Evolutionary conservation across 2,113 vertebrate species (phyloP), one percentile per base, ranked within the genome.

Genomic region (Ageneiosus marmoratus): DNA sequence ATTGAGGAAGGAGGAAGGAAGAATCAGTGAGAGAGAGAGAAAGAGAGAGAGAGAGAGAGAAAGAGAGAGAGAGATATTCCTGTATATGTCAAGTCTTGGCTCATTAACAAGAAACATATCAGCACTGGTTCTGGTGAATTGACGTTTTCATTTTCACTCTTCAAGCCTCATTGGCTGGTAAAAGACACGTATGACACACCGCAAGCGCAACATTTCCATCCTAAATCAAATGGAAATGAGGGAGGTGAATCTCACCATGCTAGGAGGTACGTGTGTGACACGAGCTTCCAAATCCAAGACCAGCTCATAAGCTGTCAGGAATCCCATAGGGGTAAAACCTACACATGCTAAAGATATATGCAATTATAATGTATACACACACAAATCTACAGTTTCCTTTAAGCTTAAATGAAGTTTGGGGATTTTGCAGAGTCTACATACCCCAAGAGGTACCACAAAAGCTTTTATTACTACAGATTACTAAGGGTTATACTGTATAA

Each of bases 21-120:
- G 41, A 46, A 24, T 4, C 18, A 72, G 20, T 5, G 20, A 44
- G 34, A 44, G 4, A 12, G 34, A 65, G 18, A 74, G 70, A 56
- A 24, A 46, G 51, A 22, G 24, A 56, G 53, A 27, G n/a, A 80
- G 34, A 70, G 50, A 27, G 51, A 41, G 62, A n/a, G 48, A 55
- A 58, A 67, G 20, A 41, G 51, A 32, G 67, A 79, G 69, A 37
- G 53, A 70, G 77, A 76, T 11, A 34, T n/a, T 50, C 56, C 8
- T 16, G 80, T 75, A 44, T 75, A 44, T 50, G 29, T 51, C 55
- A 44, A 70, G 62, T 77, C 37, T 60, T 51, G 72, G 37, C 55
- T 67, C n/a, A 8, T 72, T 84, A n/a, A 48, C 34, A 56, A 53
- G 78, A 62, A 86, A 63, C 62, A 70, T 86, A 86, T 87, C 86